phyloP scores from a whole-genome alignment of 2,888 invertebrate species.

The Lingula anatina region DNA sequence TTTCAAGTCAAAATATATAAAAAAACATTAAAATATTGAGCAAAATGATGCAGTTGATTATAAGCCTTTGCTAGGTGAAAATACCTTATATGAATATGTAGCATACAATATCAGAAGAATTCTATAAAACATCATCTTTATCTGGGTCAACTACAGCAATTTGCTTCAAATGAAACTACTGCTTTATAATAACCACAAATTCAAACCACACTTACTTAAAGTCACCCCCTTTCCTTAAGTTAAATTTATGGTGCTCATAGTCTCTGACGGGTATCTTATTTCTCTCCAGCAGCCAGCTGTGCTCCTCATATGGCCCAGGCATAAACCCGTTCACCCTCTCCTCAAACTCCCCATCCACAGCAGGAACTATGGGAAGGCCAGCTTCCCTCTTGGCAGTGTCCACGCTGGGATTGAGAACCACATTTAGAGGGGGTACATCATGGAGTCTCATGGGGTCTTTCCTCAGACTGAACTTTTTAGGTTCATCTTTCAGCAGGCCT shows the following conservation, averaged over 20 bases:
- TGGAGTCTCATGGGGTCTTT: slow-evolving; percentile 18
- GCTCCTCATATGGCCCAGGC: slow-evolving; percentile 29
- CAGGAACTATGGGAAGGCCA: slow-evolving; percentile 28
- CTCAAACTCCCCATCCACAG: slow-evolving; percentile 19
- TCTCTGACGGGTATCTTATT: slow-evolving; percentile 33
- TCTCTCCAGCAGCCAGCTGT: slow-evolving; percentile 28
- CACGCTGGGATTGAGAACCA: slow-evolving; percentile 40
- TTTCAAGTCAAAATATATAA: too few relatives aligned
- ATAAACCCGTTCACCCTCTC: slow-evolving; percentile 26
- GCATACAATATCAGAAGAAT: neutral
- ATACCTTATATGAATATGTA: too few relatives aligned
- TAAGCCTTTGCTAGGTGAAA: too few relatives aligned
- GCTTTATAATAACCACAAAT: too few relatives aligned
- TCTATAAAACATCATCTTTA: neutral
- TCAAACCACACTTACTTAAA: slow-evolving; percentile 31
- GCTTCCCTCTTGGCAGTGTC: slow-evolving; percentile 28
- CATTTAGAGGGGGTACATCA: slow-evolving; percentile 41
- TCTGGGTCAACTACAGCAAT: neutral
- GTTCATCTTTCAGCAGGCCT: slow-evolving; percentile 39
- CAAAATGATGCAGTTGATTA: too few relatives aligned
- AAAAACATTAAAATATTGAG: neutral
- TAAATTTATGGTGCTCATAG: slow-evolving; percentile 29
- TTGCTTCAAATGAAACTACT: too few relatives aligned
- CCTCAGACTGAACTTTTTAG: slow-evolving; percentile 25
- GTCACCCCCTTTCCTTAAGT: slow-evolving; percentile 26